phyloP scores from a whole-genome alignment of 2,113 vertebrate genomes.

The Myocastor coypus region DNA sequence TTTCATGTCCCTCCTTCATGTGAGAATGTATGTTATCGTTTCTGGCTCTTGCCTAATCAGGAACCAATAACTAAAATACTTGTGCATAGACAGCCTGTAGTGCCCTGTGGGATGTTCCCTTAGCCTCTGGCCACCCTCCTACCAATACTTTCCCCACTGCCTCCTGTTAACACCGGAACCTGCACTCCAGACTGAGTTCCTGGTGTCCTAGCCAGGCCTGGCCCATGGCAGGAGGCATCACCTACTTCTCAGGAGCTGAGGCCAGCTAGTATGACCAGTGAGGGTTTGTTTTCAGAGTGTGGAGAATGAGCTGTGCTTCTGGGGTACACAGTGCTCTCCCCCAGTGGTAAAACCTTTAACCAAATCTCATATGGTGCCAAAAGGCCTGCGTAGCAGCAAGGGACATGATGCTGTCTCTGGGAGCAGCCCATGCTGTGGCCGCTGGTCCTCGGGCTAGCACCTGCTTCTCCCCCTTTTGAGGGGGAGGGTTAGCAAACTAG shows the following conservation, averaged over 20 bases:
- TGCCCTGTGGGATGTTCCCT: too few species aligned
- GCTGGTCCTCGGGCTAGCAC: not conserved
- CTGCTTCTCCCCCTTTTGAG: not conserved
- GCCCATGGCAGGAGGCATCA: not conserved
- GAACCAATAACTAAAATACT: not conserved
- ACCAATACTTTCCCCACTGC: not conserved
- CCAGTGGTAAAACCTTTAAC: not conserved
- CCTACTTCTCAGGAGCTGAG: not conserved
- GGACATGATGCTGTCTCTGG: rapidly evolving
- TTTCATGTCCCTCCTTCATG: not conserved
- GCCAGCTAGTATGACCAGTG: not conserved
- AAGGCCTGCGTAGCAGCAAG: not conserved
- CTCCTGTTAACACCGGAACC: not conserved
- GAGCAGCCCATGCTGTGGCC: not conserved
- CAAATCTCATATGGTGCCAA: not conserved
- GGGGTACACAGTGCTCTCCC: not conserved
- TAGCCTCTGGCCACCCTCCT: not conserved
- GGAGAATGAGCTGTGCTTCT: not conserved
- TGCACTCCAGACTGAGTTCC: not conserved
- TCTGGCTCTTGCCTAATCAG: not conserved
- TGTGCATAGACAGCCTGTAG: not conserved
- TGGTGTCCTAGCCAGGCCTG: not conserved
- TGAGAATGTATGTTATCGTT: not conserved
- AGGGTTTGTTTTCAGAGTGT: not conserved
- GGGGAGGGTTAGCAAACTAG: not conserved